phyloP scores from a whole-genome alignment of 2,888 invertebrate species.

The Scaptomyza polygonia region DNA sequence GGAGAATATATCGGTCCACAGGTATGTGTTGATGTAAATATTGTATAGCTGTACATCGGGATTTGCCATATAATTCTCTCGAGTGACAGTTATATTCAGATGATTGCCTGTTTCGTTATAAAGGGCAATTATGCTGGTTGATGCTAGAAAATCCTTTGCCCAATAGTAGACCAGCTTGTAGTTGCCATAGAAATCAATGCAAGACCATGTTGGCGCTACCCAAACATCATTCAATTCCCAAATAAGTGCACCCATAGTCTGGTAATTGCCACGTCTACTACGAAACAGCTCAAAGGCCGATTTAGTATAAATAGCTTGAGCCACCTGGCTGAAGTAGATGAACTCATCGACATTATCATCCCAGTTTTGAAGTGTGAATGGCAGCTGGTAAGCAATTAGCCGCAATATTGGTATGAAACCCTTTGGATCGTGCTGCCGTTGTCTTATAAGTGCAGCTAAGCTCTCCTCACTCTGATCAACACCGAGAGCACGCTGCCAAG shows the following conservation, averaged over 20 bases:
- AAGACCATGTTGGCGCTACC: conserved; percentile 98
- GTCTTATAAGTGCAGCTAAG: conserved; percentile 88
- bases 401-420: conserved; percentile 88
- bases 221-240: conserved; percentile 99
- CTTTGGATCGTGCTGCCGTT: conserved; percentile 93
- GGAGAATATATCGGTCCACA: conserved; percentile 86
- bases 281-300: conserved; percentile 93
- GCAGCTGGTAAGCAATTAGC: conserved; percentile 87
- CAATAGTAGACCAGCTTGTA: conserved; percentile 90
- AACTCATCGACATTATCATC: conserved; percentile 87
- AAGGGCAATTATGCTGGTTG: conserved; percentile 88
- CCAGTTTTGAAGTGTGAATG: conserved; percentile 85
- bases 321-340: conserved; percentile 94
- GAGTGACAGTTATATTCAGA: conserved; percentile 87
- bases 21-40: conserved; percentile 86
- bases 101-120: conserved; percentile 84
- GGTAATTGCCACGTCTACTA: conserved; percentile 82
- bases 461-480: conserved; percentile 82
- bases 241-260: conserved; percentile 97
- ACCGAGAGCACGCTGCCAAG: conserved; percentile 87
- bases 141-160: conserved; percentile 92
- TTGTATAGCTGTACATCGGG: conserved; percentile 84
- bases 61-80: conserved; percentile 86
- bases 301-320: conserved; percentile 94
- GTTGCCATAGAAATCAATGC: conserved; percentile 88